phyloP scores from a whole-genome alignment of 2,797 vertebrate genomes.

The Gila robusta region DNA sequence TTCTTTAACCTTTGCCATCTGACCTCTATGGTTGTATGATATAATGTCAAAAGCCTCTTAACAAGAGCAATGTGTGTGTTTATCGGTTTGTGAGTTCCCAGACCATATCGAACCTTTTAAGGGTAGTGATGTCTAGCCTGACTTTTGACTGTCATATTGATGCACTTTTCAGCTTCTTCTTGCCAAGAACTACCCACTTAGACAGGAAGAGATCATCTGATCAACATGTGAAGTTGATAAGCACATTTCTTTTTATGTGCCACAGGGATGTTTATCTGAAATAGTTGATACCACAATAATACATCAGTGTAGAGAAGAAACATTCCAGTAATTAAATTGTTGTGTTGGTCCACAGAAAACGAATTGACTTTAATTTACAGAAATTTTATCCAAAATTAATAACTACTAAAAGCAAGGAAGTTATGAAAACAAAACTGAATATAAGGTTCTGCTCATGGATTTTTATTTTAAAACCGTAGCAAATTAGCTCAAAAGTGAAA shows the following conservation, averaged over 20 bases:
- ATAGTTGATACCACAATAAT: not conserved
- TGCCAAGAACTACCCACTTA: not conserved
- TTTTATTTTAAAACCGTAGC: not conserved
- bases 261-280: not conserved
- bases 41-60: conserved; percentile 11
- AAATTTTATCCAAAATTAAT: not conserved
- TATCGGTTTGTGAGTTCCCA: not conserved
- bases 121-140: not conserved
- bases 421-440: not conserved
- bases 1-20: conserved; percentile 23
- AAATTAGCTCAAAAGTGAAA: too few relatives aligned
- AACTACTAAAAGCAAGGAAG: not conserved
- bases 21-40: conserved; percentile 22
- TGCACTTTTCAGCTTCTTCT: not conserved
- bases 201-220: not conserved
- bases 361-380: too few relatives aligned
- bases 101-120: not conserved
- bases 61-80: not conserved
- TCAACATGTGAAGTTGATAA: not conserved
- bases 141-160: conserved; percentile 1
- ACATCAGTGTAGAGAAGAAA: not conserved
- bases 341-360: not conserved
- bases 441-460: not conserved
- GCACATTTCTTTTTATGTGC: not conserved
- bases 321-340: too few relatives aligned